Base-by-base conservation (phyloP, 2,797 vertebrate genomes). In the Smutsia temminckii region DNA sequence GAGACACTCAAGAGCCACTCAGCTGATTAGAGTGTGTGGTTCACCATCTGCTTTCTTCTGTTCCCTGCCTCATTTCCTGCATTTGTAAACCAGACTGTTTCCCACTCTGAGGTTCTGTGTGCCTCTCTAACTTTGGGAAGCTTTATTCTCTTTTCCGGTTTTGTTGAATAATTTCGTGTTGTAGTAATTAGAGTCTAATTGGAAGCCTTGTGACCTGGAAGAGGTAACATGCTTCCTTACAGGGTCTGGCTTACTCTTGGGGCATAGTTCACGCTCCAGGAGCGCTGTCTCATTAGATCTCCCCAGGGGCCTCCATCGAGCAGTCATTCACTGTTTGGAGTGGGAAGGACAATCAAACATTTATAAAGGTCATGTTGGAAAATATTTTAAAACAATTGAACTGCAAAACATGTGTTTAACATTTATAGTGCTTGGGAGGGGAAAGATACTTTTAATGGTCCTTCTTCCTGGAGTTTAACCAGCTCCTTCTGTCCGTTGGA, bases 341-440 rank as follows among this genome's bases (percentile, higher is more conserved):
- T 97, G 92, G 91, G 94, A 96, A 59, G 69, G 97, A 96, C 80
- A 77, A 5, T 25, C 85, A 97, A 97, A 97, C 97, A 95, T 95
- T 97, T 94, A 96, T 71, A 95, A 97, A 95, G 80, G 84, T 95
- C 79, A 95, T 69, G 17, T 95, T 97, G 95, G 96, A 96, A 98
- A 98, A 97, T 96, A 95, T 93, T 96, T 94, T 80, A 97, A 96
- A 97, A 92, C 92, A 97, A 92, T 78, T 94, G 92, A 97, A 95
- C 80, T 89, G 91, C 66, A 84, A 97, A 97, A 89, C 85, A 93
- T 96, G 95, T 97, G 90, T 92, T 96, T 72, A 96, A 59, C 93
- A 96, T 97, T 98, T 98, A 74, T 21, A 94, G 91, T 83, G 51
- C 75, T 95, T 97, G 87, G 94, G 83, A 86, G 6, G 69, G 79